Evolutionary conservation across 2,797 vertebrate species (phyloP).

Genomic region (Melanotaenia parkinsoni): DNA sequence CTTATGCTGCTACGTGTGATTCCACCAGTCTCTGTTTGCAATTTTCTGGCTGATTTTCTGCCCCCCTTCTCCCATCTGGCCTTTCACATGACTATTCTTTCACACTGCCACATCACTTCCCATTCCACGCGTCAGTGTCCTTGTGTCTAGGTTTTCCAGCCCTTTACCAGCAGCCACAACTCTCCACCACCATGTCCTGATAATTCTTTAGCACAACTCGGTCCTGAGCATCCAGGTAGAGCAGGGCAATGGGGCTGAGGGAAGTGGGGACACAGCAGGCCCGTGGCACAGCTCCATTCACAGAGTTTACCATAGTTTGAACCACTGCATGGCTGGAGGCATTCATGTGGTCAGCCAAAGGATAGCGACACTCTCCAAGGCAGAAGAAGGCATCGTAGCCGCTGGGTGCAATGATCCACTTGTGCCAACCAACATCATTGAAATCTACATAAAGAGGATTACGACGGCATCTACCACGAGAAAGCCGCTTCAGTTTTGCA

Average conservation of each 20-base stretch:
- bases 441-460: conserved; percentile 89
- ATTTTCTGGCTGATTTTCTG: conserved; percentile 31
- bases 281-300: conserved; percentile 84
- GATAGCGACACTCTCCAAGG: conserved; percentile 87
- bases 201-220: conserved; percentile 88
- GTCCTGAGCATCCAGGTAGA: conserved; percentile 87
- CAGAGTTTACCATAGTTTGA: conserved; percentile 89
- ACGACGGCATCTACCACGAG: conserved; percentile 82
- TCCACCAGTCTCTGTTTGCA: conserved; percentile 47
- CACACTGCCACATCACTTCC: conserved; percentile 24
- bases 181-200: conserved; percentile 90
- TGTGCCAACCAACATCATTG: conserved; percentile 88
- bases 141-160: neutral
- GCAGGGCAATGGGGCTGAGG: conserved; percentile 87
- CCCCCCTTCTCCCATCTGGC: conserved; percentile 29
- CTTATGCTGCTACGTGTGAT: conserved; percentile 43
- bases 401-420: conserved; percentile 88
- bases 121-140: conserved; percentile 12
- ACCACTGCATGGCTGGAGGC: conserved; percentile 89
- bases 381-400: conserved; percentile 89
- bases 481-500: conserved; percentile 83
- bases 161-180: conserved; percentile 86
- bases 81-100: conserved; percentile 25
- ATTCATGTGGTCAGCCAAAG: conserved; percentile 89
- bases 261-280: conserved; percentile 87